Evolutionary conservation across 2,888 invertebrate genomes (phyloP), one percentile per base, ranked within the genome.

Genomic region (Drosophila parthenogenetica): DNA sequence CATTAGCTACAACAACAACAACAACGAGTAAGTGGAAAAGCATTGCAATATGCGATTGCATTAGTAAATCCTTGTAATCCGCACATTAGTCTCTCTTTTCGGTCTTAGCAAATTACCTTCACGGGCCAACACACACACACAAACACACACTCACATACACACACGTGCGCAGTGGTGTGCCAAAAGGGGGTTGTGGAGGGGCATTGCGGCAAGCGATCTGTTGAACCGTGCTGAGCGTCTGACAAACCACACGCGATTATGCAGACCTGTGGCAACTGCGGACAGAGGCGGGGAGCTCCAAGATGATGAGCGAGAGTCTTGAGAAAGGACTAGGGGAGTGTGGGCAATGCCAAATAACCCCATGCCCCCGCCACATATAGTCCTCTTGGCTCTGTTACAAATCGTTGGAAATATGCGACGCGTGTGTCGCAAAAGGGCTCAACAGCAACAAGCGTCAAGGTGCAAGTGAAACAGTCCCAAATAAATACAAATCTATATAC

Each of bases 41-140:
- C 62, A 62, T 40, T 64, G 85, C 82, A 68, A 68, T 68, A 79
- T 84, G 85, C 86, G 89, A 83, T 89, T 86, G 89, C 85, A 88
- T 79, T 80, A 77, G 82, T 89, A 90, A 91, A 84, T 90, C 89
- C 82, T 80, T 83, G 85, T 90, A 90, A 91, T 89, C 89, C 88
- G 64, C 81, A 85, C 89, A 90, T 90, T 90, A 90, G 89, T 90
- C 89, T 90, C 80, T 73, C 86, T 82, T 79, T 74, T 67, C 40
- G 76, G 85, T 82, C 85, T 85, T 85, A 82, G 82, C 85, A 84
- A 84, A 84, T 84, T 85, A 84, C 87, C 82, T 83, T 69, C 81
- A 69, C 61, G 51, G 62, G 67, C 71, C 51, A 69, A 70, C 67
- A 72, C 77, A 69, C 45, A 55, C 43, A 43, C 43, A 43, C 32